Evolutionary conservation across 2,797 vertebrate genomes (phyloP), one percentile per base, ranked within the genome.

Genomic region (Muscicapa striata): DNA sequence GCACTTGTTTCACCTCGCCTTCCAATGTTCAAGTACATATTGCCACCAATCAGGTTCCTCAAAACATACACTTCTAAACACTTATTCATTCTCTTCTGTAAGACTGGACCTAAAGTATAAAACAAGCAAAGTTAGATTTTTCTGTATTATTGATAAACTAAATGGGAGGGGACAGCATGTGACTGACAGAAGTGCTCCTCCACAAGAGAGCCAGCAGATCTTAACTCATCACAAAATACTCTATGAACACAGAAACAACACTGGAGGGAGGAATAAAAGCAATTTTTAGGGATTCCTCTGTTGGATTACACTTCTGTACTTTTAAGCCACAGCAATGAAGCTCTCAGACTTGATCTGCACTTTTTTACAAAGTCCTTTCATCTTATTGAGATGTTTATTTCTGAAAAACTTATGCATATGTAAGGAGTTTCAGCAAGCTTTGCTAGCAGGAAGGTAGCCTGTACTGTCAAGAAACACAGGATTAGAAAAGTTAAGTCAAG

Each of bases 161-260:
- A 80, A 70, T 30, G 6, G 1, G 2, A 13, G 1, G 4, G 21
- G 9, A 4, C 9, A 4, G 4, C 11, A 27, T 1, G 12, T 45
- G 22, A 81, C 55, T 58, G 23, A 91, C 45, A 54, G 29, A 38
- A 34, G 32, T n/a, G 19, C 12, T 85, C 30, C 52, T 52, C 38
- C 57, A 30, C 8, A 41, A 9, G 19, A 83, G 23, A 41, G 29
- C 30, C 59, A 84, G 14, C 27, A 90, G 26, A 67, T 30, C 7
- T 82, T 66, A n/a, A 36, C 24, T 74, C 27, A 61, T 49, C 64
- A 72, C 2, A 4, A 48, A 66, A 83, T 30, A 18, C 16, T 48
- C 32, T 10, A 13, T 13, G 48, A 95, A 64, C 20, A 70, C 24
- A 58, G 46, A 64, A 76, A 76, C 34, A 89, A n/a, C 43, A 74